These are phyloP conservation scores for Rhadinocentrus ornatus DNA, from an alignment of 2,797 vertebrate species.

Conservation along the genomic window DNA sequence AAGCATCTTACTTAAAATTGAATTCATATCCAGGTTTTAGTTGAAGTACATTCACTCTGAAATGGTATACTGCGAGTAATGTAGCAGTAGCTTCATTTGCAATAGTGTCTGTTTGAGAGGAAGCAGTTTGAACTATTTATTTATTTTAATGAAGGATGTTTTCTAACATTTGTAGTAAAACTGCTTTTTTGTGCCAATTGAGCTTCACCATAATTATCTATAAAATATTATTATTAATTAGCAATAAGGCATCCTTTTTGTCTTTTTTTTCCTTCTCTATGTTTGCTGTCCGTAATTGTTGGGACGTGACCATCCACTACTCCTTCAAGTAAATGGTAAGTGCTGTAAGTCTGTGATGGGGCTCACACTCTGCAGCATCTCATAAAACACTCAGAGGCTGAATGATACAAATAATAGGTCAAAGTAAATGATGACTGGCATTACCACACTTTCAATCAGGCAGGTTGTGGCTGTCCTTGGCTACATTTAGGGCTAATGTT, in stretches of 20 bases:
- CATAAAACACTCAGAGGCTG: conserved; percentile 51
- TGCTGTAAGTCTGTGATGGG: conserved; percentile 18
- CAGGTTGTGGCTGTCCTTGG: conserved; percentile 30
- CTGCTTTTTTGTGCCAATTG: too few species aligned
- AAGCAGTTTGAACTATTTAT: neutral
- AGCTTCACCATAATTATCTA: too few species aligned
- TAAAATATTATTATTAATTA: too few species aligned
- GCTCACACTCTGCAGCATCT: conserved; percentile 46
- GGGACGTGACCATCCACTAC: neutral
- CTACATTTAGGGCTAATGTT: conserved; percentile 12
- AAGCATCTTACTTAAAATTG: neutral
- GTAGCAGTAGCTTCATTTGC: too few species aligned
- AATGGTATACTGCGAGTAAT: too few species aligned
- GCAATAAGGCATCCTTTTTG: neutral
- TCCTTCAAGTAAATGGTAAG: conserved; percentile 33
- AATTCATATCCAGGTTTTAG: neutral
- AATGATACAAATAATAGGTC: conserved; percentile 36
- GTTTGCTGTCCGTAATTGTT: neutral
- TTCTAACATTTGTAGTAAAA: too few species aligned
- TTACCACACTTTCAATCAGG: conserved; percentile 38
- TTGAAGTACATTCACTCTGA: neutral
- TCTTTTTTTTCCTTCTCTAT: neutral
- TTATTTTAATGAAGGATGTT: neutral
- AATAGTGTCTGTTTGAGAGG: neutral
- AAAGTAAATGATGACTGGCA: conserved; percentile 49